Base-by-base conservation (phyloP, 2,113 vertebrate genomes). In the Sphyrna mokarran region DNA sequence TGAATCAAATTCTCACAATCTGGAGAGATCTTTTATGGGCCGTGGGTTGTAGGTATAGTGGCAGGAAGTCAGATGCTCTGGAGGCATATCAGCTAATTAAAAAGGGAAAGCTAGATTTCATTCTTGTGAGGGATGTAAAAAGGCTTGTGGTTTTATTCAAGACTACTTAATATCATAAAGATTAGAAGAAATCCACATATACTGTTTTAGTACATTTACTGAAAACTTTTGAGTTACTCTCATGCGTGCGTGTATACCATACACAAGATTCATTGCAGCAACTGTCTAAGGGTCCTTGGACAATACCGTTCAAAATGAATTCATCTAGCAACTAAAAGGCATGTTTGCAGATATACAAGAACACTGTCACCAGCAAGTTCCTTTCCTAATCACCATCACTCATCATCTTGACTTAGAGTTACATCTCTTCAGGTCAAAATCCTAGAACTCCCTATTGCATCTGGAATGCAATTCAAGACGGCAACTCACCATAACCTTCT, bases 81-180 rank as follows among this genome's bases (percentile, higher is more conserved):
- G 33, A 66, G 87, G 16, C 58, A 16, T 66, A 1, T 37, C 16
- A 61, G 89, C 8, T 91, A 37, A 66, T 18, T 91, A 37, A 61
- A 37, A 91, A 91, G 89, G 20, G 8, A n/a, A n/a, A 37, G 33
- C 6, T 91, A 6, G 14, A 91, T 91, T 91, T 66, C 33, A 91
- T 91, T 63, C 87, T n/a, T 87, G 48, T 33, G 87, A 48, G 26
- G 87, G 29, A 90, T 90, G n/a, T 91, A 91, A 33, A 80, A 80
- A 29, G 6, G 58, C n/a, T 58, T 91, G 61, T 66, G 14, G 33
- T 26, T 89, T 89, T 89, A 23, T 87, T 87, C 58, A 91, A 63
- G 26, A 33, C 26, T 89, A 9, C 10, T 26, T 23, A 58, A 14
- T 4, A 29, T 90, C 0, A n/a, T 91, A 63, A 91, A 2, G 13